These are phyloP conservation scores for Xiphophorus maculatus DNA, from an alignment of 2,113 vertebrate genomes.

Conservation along the genomic window DNA sequence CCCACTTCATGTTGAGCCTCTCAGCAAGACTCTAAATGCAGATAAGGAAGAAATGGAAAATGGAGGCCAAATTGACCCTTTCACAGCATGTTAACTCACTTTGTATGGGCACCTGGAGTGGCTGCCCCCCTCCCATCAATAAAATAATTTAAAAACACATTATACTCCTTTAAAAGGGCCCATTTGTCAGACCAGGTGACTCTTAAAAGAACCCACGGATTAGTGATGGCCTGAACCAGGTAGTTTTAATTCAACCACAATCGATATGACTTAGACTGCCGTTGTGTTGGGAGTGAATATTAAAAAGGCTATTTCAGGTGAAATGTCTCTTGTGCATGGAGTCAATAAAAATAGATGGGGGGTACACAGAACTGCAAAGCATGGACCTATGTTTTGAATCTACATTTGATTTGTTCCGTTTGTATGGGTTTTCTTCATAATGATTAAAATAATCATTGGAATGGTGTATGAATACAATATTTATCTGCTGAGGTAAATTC, in stretches of 20 bases:
- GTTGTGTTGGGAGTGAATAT: slow-evolving; percentile 80
- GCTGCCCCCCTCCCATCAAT: slow-evolving; percentile 93
- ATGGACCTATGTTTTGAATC: slow-evolving; percentile 12
- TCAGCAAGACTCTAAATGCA: slow-evolving; percentile 87
- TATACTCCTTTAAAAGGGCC: slow-evolving; percentile 95
- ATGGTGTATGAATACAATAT: slow-evolving; percentile 17
- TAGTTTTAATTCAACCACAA: slow-evolving; percentile 83
- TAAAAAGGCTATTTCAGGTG: slow-evolving; percentile 73
- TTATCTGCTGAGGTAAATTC: neutral
- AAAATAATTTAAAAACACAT: slow-evolving; percentile 99
- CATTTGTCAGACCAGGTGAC: slow-evolving; percentile 99
- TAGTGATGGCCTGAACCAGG: slow-evolving; percentile 84
- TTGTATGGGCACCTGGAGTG: slow-evolving; percentile 95
- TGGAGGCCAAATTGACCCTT: slow-evolving; percentile 98
- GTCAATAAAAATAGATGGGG: slow-evolving; percentile 71
- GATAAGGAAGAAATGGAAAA: slow-evolving; percentile 95
- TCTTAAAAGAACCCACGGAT: slow-evolving; percentile 95
- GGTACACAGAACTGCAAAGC: slow-evolving; percentile 32
- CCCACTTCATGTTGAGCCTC: slow-evolving; percentile 77
- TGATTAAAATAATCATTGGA: slow-evolving; percentile 26
- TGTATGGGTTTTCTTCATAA: slow-evolving; percentile 37
- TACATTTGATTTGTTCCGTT: slow-evolving; percentile 27
- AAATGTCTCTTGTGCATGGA: slow-evolving; percentile 74
- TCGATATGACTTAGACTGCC: slow-evolving; percentile 80
- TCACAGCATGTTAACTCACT: slow-evolving; percentile 91